A percentile compares a stretch with the other conserved stretches of the same genome.
Evolutionary conservation across 2,113 vertebrate species (phyloP).

Genomic region (Leptosomus discolor): DNA sequence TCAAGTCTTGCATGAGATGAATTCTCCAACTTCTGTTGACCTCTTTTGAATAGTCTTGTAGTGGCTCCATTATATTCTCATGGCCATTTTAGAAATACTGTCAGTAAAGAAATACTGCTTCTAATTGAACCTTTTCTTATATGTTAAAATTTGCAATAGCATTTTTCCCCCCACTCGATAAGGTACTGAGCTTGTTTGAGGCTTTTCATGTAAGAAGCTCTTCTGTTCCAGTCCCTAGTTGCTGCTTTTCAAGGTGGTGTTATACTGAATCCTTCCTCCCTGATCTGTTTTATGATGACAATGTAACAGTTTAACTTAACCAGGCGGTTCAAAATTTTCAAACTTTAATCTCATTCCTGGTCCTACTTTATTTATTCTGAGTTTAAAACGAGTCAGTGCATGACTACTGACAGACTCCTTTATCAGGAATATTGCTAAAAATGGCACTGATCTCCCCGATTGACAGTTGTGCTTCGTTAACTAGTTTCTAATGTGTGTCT

Average conservation of each 20-base stretch:
- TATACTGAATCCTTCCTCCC: neutral
- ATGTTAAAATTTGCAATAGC: neutral
- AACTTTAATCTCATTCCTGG: neutral
- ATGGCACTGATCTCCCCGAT: neutral
- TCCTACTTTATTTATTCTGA: neutral
- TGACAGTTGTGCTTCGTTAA: neutral
- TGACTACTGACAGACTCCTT: neutral
- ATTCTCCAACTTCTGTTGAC: neutral
- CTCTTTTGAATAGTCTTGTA: neutral
- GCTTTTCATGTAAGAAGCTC: neutral
- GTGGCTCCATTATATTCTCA: neutral
- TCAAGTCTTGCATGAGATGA: neutral
- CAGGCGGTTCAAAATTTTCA: neutral
- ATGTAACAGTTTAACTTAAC: neutral
- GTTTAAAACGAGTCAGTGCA: neutral
- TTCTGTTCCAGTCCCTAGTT: neutral
- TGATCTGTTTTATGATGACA: neutral
- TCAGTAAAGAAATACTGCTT: neutral
- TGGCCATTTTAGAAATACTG: neutral
- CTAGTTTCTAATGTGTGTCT: neutral
- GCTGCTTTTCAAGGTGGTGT: neutral
- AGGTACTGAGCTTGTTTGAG: neutral
- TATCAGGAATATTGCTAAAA: neutral
- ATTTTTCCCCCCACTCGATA: neutral
- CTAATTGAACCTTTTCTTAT: neutral